Evolutionary conservation across 2,797 vertebrate species (phyloP), one percentile per base, ranked within the genome.

Genomic region (Netta rufina): DNA sequence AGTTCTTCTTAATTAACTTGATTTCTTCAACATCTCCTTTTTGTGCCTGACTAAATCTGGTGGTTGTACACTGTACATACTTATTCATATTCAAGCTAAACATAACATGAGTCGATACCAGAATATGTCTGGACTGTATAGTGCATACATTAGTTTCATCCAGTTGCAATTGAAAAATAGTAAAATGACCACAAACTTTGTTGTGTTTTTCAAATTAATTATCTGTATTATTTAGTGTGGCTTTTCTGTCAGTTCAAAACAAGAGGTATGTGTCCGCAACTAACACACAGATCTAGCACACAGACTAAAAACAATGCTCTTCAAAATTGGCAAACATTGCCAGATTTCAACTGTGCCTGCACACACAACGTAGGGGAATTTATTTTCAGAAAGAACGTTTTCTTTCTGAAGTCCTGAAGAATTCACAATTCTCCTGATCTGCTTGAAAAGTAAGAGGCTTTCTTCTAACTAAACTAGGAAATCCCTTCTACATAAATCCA

Each of bases 341-440:
- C 41, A 21, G 28, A 75, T 41, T 41, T 81, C 51, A 76, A 1
- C 32, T 13, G 17, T 33, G 61, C 70, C 62, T 60, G 61, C 0
- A 3, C 43, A 14, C 66, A 36, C 36, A 30, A 33, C 25, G 67
- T 36, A 62, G 32, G 71, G 22, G 66, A 87, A 32, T 13, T 18
- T 32, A 38, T 51, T 89, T 85, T 51, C 65, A 73, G 75, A 74
- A 87, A 84, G 45, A 79, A 94, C 54, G 72, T 64, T 72, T 87
- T 87, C 57, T 71, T 87, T 47, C 49, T 76, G 36, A 86, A 83
- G 84, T 84, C 41, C 49, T 76, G n/a, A 86, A 83, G 87, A 90
- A 94, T 90, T 85, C 30, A 5, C 90, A 88, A 75, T 79, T 85
- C 84, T 92, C 77, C 65, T 79, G 84, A 90, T 90, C 84, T 64